Conservation (phyloP, 2,113 vertebrate genomes). For the Phycodurus eques region DNA sequence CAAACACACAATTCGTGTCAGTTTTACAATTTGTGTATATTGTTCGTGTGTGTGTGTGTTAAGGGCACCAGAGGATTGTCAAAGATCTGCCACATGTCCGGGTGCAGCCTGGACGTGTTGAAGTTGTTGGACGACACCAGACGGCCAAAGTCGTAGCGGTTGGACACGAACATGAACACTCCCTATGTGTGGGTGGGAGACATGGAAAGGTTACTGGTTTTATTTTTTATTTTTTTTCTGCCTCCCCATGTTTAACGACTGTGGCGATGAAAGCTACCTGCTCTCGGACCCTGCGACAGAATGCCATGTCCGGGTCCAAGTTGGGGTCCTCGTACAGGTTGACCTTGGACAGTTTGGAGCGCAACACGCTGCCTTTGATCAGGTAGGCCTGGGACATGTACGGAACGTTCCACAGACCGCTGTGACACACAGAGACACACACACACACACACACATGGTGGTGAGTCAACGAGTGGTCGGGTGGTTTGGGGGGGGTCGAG, state of each 20-base stretch:
- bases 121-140: constrained; percentile 52
- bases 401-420: constrained; percentile 63
- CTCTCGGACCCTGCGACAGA: constrained; percentile 60
- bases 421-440: constrained; percentile 8
- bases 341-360: constrained; percentile 45
- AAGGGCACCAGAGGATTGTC: constrained; percentile 56
- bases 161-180: constrained; percentile 63
- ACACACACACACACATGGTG: neutral
- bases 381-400: constrained; percentile 64
- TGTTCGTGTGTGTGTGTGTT: neutral
- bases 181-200: constrained; percentile 35
- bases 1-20: constrained; percentile 9
- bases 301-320: constrained; percentile 62
- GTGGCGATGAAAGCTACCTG: constrained; percentile 34
- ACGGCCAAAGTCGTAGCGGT: constrained; percentile 58
- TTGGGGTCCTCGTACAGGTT: constrained; percentile 43
- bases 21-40: neutral
- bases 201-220: neutral
- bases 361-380: constrained; percentile 46
- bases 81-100: constrained; percentile 70
- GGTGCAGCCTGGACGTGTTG: constrained; percentile 61
- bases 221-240: neutral
- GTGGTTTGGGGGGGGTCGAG: neutral
- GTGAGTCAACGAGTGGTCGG: neutral
- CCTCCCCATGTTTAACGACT: no score